Percentiles rank a stretch among this genome's conserved stretches.
These are phyloP conservation scores for Scarus forsteni DNA, from an alignment of 2,797 vertebrate genomes.

Conservation along the genomic window DNA sequence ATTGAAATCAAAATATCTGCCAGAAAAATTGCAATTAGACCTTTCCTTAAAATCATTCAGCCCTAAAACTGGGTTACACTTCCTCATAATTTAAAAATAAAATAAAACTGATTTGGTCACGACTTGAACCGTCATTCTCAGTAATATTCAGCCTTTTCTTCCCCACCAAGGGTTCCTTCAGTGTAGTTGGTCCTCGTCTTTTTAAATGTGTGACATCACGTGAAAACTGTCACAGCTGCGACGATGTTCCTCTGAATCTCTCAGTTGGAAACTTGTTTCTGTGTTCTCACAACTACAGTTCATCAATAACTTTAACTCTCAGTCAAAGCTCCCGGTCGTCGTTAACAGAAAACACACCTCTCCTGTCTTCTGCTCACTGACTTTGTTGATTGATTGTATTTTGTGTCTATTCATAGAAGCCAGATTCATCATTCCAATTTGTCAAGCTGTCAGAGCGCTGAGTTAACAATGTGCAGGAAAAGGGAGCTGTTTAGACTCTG, in stretches of 20 bases:
- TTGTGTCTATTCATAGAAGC: constrained; percentile 75
- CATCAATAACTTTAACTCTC: constrained; percentile 23
- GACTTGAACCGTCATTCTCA: too few relatives aligned
- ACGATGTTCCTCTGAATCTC: constrained; percentile 23
- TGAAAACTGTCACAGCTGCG: constrained; percentile 13
- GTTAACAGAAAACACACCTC: constrained; percentile 55
- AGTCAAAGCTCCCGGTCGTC: constrained; percentile 50
- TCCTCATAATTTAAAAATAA: too few relatives aligned
- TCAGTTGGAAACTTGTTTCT: constrained; percentile 12
- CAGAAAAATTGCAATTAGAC: too few relatives aligned
- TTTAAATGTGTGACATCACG: too few relatives aligned
- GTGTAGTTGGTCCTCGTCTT: too few relatives aligned
- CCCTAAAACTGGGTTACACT: too few relatives aligned
- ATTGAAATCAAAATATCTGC: too few relatives aligned
- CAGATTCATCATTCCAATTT: constrained; percentile 82
- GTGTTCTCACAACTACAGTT: constrained; percentile 38
- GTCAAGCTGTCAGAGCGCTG: constrained; percentile 69
- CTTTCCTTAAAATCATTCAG: too few relatives aligned
- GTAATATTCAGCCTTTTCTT: too few relatives aligned
- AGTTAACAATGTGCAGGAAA: constrained; percentile 74
- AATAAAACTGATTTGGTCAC: too few relatives aligned
- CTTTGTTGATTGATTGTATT: constrained; percentile 75
- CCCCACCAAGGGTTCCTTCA: too few relatives aligned
- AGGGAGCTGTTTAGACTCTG: constrained; percentile 69
- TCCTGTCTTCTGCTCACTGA: constrained; percentile 63